phyloP scores from a whole-genome alignment of 2,113 vertebrate species.

The Marmota flaviventris region DNA sequence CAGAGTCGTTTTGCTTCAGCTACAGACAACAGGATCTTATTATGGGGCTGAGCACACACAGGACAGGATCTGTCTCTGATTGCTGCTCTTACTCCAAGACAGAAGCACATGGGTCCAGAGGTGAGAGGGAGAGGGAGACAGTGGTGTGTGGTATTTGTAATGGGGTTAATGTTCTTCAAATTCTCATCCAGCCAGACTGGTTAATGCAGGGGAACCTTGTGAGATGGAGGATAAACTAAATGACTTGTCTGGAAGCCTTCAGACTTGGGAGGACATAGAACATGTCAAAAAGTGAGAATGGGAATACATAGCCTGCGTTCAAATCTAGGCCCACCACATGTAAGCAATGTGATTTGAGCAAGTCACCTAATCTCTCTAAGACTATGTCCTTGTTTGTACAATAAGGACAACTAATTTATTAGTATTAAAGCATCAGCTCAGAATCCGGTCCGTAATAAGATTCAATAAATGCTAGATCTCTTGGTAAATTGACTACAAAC shows the following conservation, averaged over 20 bases:
- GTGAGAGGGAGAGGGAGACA: not conserved
- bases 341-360: not conserved
- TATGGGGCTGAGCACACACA: not conserved
- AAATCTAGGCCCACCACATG: not conserved
- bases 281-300: not conserved
- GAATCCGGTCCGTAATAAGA: not conserved
- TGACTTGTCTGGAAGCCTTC: not conserved
- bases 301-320: not conserved
- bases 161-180: not conserved
- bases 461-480: not conserved
- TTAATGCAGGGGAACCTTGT: not conserved
- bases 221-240: not conserved
- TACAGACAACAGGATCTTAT: not conserved
- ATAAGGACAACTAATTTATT: not conserved
- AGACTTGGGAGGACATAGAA: not conserved
- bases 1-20: not conserved
- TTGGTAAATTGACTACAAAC: not conserved
- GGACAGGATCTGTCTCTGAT: not conserved
- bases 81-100: not conserved
- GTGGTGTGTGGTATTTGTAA: not conserved
- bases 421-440: not conserved
- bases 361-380: not conserved
- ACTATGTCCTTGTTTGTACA: not conserved
- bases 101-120: not conserved
- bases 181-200: not conserved